phyloP scores from a whole-genome alignment of 2,113 vertebrate genomes.

The Castor canadensis region DNA sequence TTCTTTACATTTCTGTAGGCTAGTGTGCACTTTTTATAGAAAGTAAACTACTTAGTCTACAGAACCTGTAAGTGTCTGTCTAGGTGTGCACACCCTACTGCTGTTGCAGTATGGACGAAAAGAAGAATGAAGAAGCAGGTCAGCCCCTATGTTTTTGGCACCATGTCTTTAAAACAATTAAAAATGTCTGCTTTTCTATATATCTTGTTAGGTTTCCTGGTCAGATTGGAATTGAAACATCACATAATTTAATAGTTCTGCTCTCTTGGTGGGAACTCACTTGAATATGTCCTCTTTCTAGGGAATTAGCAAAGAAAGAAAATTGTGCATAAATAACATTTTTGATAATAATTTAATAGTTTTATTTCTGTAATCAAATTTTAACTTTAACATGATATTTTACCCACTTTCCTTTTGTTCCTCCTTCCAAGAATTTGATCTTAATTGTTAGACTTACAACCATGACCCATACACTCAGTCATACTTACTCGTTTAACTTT shows the following conservation, averaged over 20 bases:
- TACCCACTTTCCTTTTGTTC: neutral
- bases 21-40: neutral
- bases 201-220: neutral
- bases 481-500: neutral
- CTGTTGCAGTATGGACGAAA: fast-evolving
- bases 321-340: neutral
- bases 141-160: fast-evolving
- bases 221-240: neutral
- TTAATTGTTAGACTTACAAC: neutral
- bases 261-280: neutral
- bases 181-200: neutral
- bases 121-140: fast-evolving
- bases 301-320: neutral
- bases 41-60: neutral
- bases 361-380: neutral
- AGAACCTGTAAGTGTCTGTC: fast-evolving
- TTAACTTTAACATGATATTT: neutral
- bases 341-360: neutral
- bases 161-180: neutral
- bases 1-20: neutral
- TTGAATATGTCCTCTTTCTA: neutral
- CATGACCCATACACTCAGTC: neutral
- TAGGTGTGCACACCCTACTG: fast-evolving
- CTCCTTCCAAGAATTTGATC: neutral
- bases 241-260: neutral